A percentile compares a stretch with the other conserved stretches of the same genome.
These are phyloP conservation scores for Zygogramma bicolorata DNA, from an alignment of 2,888 invertebrate species.

Conservation along the genomic window DNA sequence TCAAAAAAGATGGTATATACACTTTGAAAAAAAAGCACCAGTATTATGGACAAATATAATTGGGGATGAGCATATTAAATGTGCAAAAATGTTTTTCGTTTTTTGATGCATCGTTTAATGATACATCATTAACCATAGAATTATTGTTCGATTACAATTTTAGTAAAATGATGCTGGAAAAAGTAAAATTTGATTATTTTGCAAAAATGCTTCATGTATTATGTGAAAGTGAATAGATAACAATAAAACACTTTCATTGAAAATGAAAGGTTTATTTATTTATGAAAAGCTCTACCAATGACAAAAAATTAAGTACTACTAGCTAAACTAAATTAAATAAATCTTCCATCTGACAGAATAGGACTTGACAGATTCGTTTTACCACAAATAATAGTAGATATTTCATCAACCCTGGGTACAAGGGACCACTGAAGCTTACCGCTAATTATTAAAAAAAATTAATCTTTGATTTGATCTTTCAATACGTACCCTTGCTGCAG, in stretches of 20 bases:
- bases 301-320: neutral
- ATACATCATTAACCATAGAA: neutral
- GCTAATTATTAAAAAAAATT: slow-evolving; percentile 23
- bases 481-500: slow-evolving; percentile 41
- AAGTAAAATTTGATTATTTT: neutral
- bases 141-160: neutral
- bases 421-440: slow-evolving; percentile 11
- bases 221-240: neutral
- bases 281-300: neutral
- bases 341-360: neutral
- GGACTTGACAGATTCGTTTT: slow-evolving; percentile 19
- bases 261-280: neutral
- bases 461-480: no score
- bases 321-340: slow-evolving; percentile 4
- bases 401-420: slow-evolving; percentile 14
- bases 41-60: neutral
- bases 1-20: neutral
- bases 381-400: slow-evolving; percentile 1
- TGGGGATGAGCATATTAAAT: slow-evolving; percentile 1
- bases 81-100: neutral
- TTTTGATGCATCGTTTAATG: neutral
- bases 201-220: neutral
- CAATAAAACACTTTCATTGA: neutral
- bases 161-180: neutral
- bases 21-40: neutral